Conservation (phyloP, 2,113 vertebrate genomes). For the Cyanistes caeruleus region DNA sequence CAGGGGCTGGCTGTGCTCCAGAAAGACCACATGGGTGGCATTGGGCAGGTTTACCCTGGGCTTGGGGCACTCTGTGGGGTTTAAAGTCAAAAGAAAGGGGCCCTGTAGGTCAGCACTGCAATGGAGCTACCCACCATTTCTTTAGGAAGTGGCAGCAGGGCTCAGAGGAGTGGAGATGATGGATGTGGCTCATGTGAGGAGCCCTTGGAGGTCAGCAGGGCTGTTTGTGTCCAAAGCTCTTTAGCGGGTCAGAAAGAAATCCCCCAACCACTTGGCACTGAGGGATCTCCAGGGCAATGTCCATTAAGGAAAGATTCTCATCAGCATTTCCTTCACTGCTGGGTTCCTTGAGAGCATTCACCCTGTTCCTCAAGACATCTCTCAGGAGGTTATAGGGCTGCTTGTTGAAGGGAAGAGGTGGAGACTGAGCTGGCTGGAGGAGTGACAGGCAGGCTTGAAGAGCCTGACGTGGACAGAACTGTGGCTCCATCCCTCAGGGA, state of each 20-base stretch:
- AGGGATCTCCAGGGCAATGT: neutral
- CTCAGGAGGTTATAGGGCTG: neutral
- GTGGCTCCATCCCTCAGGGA: neutral
- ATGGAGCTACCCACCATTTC: accelerated
- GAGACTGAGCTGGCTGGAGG: neutral
- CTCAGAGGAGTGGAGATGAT: neutral
- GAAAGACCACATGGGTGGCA: neutral
- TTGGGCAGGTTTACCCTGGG: neutral
- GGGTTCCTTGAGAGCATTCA: neutral
- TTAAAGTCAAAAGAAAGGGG: neutral
- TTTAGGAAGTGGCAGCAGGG: neutral
- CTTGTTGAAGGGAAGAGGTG: neutral
- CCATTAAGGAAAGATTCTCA: neutral
- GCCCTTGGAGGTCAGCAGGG: neutral
- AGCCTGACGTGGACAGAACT: neutral
- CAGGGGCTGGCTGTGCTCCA: neutral
- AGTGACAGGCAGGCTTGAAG: neutral
- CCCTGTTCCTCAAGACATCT: neutral
- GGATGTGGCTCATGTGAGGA: neutral
- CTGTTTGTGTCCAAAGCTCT: neutral
- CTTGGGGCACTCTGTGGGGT: neutral
- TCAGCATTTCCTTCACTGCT: neutral
- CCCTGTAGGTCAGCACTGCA: neutral
- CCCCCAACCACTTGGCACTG: neutral
- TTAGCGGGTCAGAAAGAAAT: neutral